Evolutionary conservation across 2,888 invertebrate genomes (phyloP).

Genomic region (Acleris laterana): DNA sequence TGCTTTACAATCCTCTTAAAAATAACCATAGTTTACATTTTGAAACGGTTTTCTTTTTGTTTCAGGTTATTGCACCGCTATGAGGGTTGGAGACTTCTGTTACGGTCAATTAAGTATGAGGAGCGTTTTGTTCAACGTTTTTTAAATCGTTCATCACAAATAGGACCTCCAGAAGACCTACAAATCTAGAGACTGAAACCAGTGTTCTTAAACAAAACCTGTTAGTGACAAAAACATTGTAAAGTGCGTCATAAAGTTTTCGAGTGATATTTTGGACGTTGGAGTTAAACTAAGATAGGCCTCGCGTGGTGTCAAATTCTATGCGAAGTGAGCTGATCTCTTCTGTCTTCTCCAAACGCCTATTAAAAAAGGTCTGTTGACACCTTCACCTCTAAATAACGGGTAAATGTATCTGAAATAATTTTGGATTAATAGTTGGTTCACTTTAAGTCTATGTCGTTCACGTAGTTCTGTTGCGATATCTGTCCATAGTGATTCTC

Average conservation of each 20-base stretch:
- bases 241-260: constrained; percentile 45
- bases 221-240: constrained; percentile 56
- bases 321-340: constrained; percentile 18
- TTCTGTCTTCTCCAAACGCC: constrained; percentile 30
- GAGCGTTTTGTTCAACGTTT: constrained; percentile 51
- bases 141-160: constrained; percentile 45
- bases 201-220: constrained; percentile 46
- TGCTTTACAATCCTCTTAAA: neutral
- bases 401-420: constrained; percentile 22
- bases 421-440: constrained; percentile 18
- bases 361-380: constrained; percentile 25
- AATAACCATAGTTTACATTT: neutral
- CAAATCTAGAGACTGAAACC: constrained; percentile 48
- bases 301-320: constrained; percentile 49
- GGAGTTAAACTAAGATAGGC: constrained; percentile 45
- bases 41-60: constrained; percentile 38
- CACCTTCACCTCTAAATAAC: constrained; percentile 32
- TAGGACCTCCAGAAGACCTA: constrained; percentile 46
- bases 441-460: constrained; percentile 17
- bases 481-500: constrained; percentile 34
- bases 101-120: constrained; percentile 29
- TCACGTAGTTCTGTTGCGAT: constrained; percentile 34
- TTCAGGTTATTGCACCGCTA: constrained; percentile 44
- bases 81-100: constrained; percentile 35
- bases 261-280: constrained; percentile 59